Conservation (phyloP, 2,888 invertebrate genomes). For the Alitta virens region DNA sequence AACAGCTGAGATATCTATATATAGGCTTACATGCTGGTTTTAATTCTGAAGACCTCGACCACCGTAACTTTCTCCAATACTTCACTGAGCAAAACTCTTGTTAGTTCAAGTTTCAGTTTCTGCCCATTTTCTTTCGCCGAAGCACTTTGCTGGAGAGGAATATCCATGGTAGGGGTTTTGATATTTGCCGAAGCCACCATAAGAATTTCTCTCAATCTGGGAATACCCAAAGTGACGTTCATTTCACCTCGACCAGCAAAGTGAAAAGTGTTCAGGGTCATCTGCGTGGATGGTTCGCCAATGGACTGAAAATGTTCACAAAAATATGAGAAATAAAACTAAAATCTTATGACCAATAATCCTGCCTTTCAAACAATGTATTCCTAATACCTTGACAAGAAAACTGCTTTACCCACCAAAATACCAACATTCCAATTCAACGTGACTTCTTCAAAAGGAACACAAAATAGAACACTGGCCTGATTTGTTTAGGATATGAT, state of each 20-base stretch:
- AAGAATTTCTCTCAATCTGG: conserved; percentile 90
- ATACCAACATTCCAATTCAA: too few species aligned
- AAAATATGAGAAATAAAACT: background rate
- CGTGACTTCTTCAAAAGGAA: too few species aligned
- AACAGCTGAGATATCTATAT: too few species aligned
- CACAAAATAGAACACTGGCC: too few species aligned
- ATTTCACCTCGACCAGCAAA: conserved; percentile 99
- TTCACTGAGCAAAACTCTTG: background rate
- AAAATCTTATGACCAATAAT: background rate
- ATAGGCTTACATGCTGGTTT: background rate
- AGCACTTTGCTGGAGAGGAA: conserved; percentile 69
- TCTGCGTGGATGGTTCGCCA: conserved; percentile 99
- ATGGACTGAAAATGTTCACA: conserved; percentile 66
- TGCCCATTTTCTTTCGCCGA: conserved; percentile 63
- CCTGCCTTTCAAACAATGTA: background rate
- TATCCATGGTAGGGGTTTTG: conserved; percentile 94
- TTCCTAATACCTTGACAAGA: too few species aligned
- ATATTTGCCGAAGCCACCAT: conserved; percentile 91
- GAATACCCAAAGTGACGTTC: conserved; percentile 99
- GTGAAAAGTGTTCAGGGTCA: conserved; percentile 99
- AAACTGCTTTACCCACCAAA: too few species aligned
- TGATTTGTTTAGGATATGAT: too few species aligned
- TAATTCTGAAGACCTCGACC: conserved; percentile 2
- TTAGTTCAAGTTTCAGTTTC: conserved; percentile 61
- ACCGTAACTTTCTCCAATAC: background rate